Percentiles rank a stretch among this genome's conserved stretches.
phyloP scores from a whole-genome alignment of 2,888 invertebrate species.

The Pristionchus arcanus region DNA sequence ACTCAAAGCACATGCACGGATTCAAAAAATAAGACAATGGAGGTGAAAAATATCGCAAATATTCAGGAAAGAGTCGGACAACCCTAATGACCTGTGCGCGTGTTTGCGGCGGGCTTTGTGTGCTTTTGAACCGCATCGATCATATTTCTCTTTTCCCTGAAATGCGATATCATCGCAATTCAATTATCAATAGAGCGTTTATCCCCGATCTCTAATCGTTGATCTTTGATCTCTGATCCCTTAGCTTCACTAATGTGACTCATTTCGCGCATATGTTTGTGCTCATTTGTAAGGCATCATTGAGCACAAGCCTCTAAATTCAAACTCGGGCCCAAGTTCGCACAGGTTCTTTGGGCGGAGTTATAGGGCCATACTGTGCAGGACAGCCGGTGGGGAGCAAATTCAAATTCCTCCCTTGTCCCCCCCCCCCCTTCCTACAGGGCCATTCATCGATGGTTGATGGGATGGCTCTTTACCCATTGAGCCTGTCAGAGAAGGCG shows the following conservation, averaged over 20 bases:
- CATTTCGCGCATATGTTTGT: not conserved
- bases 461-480: not conserved
- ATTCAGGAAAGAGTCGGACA: no score
- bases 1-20: not conserved
- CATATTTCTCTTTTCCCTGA: not conserved
- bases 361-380: not conserved
- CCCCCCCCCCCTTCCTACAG: not conserved
- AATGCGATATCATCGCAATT: not conserved
- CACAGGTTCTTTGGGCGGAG: not conserved
- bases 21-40: no score
- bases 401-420: constrained; percentile 8
- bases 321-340: not conserved
- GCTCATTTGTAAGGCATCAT: not conserved
- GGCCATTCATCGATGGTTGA: constrained; percentile 19
- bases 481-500: not conserved
- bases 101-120: not conserved
- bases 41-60: no score
- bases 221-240: not conserved
- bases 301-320: not conserved
- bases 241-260: not conserved
- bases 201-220: not conserved
- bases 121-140: not conserved
- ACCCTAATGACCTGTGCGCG: not conserved
- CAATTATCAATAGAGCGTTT: not conserved
- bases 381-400: not conserved